These are phyloP conservation scores for Epinotia bilunana DNA, from an alignment of 2,888 invertebrate species.

Conservation along the genomic window DNA sequence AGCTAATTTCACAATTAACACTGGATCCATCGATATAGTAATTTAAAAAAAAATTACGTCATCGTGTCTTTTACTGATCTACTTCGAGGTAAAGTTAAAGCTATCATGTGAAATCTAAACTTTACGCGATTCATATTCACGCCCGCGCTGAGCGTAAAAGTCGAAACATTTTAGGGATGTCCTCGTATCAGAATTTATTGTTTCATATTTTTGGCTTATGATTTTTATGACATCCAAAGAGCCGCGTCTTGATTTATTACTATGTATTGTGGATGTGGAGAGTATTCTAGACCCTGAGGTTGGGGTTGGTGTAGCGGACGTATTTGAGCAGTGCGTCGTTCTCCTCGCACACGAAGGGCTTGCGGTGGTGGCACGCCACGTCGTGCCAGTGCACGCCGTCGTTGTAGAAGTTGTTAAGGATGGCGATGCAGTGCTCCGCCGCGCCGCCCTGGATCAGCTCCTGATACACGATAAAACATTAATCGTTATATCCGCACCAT, in stretches of 20 bases:
- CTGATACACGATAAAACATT: slow-evolving; percentile 56
- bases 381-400: slow-evolving; percentile 97
- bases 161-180: background rate
- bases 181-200: slow-evolving; percentile 12
- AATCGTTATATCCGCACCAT: background rate
- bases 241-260: background rate
- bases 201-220: slow-evolving; percentile 19
- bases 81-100: slow-evolving; percentile 60
- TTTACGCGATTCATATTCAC: background rate
- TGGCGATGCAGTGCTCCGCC: slow-evolving; percentile 92
- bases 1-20: background rate
- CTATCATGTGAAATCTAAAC: slow-evolving; percentile 44
- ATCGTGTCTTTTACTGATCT: background rate
- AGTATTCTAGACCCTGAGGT: slow-evolving; percentile 86
- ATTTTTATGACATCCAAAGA: slow-evolving; percentile 14
- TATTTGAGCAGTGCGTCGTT: slow-evolving; percentile 94
- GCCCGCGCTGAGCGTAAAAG: background rate
- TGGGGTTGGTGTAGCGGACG: slow-evolving; percentile 92
- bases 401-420: slow-evolving; percentile 95
- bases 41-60: background rate
- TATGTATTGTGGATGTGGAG: background rate
- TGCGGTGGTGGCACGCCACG: slow-evolving; percentile 95
- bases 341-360: slow-evolving; percentile 95
- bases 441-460: slow-evolving; percentile 93
- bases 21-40: background rate